Conservation (phyloP, 2,113 vertebrate species). For the Rattus norvegicus region GRCr8 NC_086020.1:108931501-108932000, state of each 20-base stretch:
- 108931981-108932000: neutral
- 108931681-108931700: neutral
- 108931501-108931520: neutral
- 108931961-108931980: neutral
- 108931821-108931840: neutral
- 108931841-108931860: neutral
- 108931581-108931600: neutral
- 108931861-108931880: neutral
- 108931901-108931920: neutral
- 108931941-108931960: neutral
- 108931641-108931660: neutral
- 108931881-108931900: fast-evolving
- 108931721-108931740: neutral
- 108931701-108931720: neutral
- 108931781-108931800: neutral
- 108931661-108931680: neutral
- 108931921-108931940: too few species aligned
- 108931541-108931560: neutral
- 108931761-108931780: neutral
- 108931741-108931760: neutral
- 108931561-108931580: neutral
- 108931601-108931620: neutral
- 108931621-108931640: neutral
- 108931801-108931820: neutral
- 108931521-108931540: neutral